phyloP scores from a whole-genome alignment of 2,113 vertebrate species.

The Beaufortia kweichowensis region DNA sequence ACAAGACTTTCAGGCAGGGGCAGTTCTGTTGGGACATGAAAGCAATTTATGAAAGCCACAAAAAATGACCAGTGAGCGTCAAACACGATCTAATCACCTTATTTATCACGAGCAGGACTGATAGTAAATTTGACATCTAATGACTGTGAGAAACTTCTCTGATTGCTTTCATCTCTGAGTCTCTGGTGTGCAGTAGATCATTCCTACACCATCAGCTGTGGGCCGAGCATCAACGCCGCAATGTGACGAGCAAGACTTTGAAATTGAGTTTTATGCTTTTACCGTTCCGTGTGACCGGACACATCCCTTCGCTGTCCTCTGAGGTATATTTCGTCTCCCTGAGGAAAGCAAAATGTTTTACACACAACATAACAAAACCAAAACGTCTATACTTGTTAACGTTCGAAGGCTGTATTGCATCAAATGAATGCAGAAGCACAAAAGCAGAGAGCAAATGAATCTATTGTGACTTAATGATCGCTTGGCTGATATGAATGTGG shows the following conservation, averaged over 20 bases:
- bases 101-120: background rate
- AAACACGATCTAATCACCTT: background rate
- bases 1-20: background rate
- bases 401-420: background rate
- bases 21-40: too few species aligned
- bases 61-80: too few species aligned
- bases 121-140: background rate
- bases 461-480: background rate
- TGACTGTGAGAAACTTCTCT: slow-evolving; percentile 10
- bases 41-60: too few species aligned
- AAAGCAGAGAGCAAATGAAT: slow-evolving; percentile 13
- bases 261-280: background rate
- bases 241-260: background rate
- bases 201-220: background rate
- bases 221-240: background rate
- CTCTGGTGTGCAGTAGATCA: slow-evolving; percentile 9
- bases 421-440: background rate
- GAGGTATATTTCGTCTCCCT: background rate
- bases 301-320: background rate
- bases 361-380: background rate
- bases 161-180: slow-evolving; percentile 2
- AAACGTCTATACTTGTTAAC: background rate
- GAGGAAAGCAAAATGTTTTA: background rate
- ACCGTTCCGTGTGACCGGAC: background rate
- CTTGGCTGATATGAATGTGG: slow-evolving; percentile 20